These are phyloP conservation scores for Blera fallax DNA, from an alignment of 2,888 invertebrate genomes.

Conservation along the genomic window DNA sequence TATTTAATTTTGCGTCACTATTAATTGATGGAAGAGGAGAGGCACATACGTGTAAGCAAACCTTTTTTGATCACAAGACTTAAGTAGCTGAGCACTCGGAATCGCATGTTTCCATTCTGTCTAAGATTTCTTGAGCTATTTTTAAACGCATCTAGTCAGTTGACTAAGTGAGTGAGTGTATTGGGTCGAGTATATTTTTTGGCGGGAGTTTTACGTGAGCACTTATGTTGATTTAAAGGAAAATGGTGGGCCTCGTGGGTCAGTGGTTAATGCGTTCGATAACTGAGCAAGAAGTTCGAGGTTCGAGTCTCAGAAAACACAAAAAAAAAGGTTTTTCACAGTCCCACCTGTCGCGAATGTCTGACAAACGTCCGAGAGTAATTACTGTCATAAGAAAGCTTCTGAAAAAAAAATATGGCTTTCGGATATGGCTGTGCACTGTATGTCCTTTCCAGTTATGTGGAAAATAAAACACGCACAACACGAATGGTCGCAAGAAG, in stretches of 20 bases:
- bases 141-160: slow-evolving; percentile 48
- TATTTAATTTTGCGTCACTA: slow-evolving; percentile 4
- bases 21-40: background rate
- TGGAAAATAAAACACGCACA: too few species aligned
- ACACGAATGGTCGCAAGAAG: too few species aligned
- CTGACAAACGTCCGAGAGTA: too few species aligned
- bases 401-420: too few species aligned
- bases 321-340: too few species aligned
- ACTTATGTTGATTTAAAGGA: background rate
- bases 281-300: too few species aligned
- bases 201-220: slow-evolving; percentile 18
- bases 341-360: too few species aligned
- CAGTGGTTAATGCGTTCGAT: too few species aligned
- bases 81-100: slow-evolving; percentile 11
- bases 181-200: slow-evolving; percentile 31
- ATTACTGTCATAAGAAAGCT: too few species aligned
- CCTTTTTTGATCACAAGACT: slow-evolving; percentile 45
- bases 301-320: too few species aligned
- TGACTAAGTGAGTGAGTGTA: slow-evolving; percentile 30
- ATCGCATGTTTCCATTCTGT: slow-evolving; percentile 64
- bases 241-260: background rate
- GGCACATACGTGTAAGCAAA: slow-evolving; percentile 1
- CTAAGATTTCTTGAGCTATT: slow-evolving; percentile 59
- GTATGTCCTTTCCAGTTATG: too few species aligned
- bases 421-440: too few species aligned